These are phyloP conservation scores for Platycheirus rosarum DNA, from an alignment of 2,888 invertebrate species.

Conservation along the genomic window DNA sequence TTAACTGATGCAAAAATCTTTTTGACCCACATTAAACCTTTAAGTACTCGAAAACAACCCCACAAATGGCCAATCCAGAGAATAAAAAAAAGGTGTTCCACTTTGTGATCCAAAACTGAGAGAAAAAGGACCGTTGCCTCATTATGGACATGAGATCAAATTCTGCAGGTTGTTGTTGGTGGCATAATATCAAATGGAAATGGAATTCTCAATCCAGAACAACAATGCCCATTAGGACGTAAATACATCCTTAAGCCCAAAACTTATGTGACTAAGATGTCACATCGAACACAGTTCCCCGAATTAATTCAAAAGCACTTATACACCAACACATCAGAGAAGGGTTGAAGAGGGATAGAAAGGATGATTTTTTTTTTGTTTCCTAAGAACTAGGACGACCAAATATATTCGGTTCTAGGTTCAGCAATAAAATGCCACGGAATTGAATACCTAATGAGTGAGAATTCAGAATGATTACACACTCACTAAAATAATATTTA, in stretches of 20 bases:
- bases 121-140: background rate
- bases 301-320: background rate
- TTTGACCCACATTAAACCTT: background rate
- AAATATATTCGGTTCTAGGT: background rate
- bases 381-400: background rate
- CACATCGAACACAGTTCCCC: background rate
- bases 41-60: background rate
- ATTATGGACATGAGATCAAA: constrained; percentile 8
- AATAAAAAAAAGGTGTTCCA: background rate
- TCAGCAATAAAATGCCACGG: background rate
- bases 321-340: background rate
- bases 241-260: background rate
- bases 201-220: background rate
- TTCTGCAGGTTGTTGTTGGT: background rate
- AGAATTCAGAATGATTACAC: constrained; percentile 10
- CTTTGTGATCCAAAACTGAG: background rate
- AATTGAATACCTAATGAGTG: background rate
- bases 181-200: background rate
- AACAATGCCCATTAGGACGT: background rate
- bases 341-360: background rate
- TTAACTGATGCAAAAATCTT: constrained; percentile 7
- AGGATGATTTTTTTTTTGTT: background rate
- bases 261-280: constrained; percentile 12
- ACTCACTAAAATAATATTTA: constrained; percentile 16
- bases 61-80: background rate